phyloP scores from a whole-genome alignment of 2,113 vertebrate species.

The Solea senegalensis region DNA sequence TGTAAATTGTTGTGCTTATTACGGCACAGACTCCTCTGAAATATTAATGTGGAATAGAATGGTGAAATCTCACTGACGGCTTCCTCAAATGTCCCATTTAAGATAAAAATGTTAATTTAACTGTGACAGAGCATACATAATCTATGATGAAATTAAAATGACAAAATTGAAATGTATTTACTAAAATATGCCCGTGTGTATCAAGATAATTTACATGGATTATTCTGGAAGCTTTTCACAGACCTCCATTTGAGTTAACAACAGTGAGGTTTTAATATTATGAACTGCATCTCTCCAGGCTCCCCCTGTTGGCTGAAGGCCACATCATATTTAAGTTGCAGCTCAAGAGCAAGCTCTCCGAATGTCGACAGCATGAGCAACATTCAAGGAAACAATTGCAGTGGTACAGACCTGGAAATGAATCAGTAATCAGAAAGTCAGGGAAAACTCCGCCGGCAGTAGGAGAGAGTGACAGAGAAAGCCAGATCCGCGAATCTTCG shows the following conservation, averaged over 20 bases:
- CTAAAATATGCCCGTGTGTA: no score
- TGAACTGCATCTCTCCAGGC: slow-evolving; percentile 14
- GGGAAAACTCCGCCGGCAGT: slow-evolving; percentile 26
- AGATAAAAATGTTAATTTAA: no score
- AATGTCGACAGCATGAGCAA: slow-evolving; percentile 2
- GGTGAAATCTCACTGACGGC: no score
- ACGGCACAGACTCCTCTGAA: no score
- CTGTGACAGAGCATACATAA: no score
- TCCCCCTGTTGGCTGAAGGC: slow-evolving; percentile 10
- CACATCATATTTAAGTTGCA: slow-evolving; percentile 14
- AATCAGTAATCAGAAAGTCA: slow-evolving; percentile 30
- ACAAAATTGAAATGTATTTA: no score
- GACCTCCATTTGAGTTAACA: not conserved
- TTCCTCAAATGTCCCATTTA: no score
- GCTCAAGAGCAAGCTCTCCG: not conserved
- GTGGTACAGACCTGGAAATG: slow-evolving; percentile 51
- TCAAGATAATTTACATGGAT: no score
- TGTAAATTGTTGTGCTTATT: no score
- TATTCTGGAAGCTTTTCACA: no score
- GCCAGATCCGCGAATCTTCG: slow-evolving; percentile 26
- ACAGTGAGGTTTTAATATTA: slow-evolving; percentile 22
- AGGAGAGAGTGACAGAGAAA: not conserved
- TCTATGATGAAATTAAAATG: no score
- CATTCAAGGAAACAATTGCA: slow-evolving; percentile 21
- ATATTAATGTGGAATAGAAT: no score